phyloP scores from a whole-genome alignment of 2,797 vertebrate species.

The Cossypha caffra region DNA sequence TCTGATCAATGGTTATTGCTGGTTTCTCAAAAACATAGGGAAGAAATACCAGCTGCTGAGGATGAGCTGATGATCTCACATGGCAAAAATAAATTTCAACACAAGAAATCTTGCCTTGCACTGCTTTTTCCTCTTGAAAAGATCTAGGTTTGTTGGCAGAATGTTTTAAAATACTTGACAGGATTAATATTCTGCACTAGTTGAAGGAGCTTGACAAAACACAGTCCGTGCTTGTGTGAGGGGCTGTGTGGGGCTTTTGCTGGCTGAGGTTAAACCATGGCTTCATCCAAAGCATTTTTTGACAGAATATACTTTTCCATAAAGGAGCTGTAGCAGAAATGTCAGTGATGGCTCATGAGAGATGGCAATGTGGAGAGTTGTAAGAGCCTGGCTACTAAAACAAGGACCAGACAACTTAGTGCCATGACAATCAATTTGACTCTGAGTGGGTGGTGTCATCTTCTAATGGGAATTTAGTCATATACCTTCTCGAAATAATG shows the following conservation, averaged over 20 bases:
- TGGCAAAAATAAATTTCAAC: background rate
- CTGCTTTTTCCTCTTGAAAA: background rate
- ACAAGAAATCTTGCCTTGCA: background rate
- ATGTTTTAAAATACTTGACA: constrained; percentile 13
- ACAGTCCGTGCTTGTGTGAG: background rate
- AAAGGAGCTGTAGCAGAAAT: constrained; percentile 16
- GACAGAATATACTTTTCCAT: constrained; percentile 28
- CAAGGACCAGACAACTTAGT: background rate
- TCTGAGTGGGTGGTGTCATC: background rate
- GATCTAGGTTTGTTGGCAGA: background rate
- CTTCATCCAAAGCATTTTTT: constrained; percentile 1
- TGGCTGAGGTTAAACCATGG: background rate
- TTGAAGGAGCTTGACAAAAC: constrained; percentile 43
- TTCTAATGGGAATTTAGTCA: constrained; percentile 37
- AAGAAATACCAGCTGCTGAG: background rate
- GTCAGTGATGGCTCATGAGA: constrained; percentile 1
- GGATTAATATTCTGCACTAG: constrained; percentile 34
- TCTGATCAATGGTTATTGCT: background rate
- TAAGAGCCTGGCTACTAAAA: background rate
- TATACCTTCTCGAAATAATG: constrained; percentile 13
- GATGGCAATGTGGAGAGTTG: background rate
- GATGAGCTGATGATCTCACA: background rate
- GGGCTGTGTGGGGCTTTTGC: background rate
- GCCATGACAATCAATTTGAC: background rate
- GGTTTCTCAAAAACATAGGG: background rate